A percentile compares a stretch with the other conserved stretches of the same genome.
Evolutionary conservation across 23 tunicate species (phyloP).

Genomic region (Phallusia fumigata): DNA sequence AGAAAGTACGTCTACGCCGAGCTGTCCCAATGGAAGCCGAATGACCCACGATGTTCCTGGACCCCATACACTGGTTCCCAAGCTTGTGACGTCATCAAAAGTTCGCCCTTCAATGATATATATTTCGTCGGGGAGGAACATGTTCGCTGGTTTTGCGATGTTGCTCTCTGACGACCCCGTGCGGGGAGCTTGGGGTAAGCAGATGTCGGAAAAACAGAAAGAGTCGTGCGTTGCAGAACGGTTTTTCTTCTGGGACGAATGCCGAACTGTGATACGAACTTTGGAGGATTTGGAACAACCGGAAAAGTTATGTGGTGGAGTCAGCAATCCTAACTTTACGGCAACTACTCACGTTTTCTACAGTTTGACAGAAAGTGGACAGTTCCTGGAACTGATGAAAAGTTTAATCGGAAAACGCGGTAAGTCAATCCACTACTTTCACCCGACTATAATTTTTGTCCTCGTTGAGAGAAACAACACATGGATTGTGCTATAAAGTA

Average conservation of each 20-base stretch:
- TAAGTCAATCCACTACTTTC: background rate
- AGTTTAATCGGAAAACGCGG: background rate
- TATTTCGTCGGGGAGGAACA: constrained; percentile 69
- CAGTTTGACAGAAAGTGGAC: background rate
- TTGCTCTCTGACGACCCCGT: constrained; percentile 22
- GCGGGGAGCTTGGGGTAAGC: constrained; percentile 29
- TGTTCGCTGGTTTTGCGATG: constrained; percentile 40
- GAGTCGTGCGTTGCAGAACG: constrained; percentile 10
- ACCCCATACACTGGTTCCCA: background rate
- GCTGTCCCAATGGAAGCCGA: constrained; percentile 19
- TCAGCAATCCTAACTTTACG: constrained; percentile 12
- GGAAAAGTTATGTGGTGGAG: constrained; percentile 33
- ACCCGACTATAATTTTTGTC: no score
- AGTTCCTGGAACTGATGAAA: background rate
- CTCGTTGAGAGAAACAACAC: no score
- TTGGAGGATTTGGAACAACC: background rate
- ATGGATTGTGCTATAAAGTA: no score
- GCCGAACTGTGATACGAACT: background rate
- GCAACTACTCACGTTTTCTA: constrained; percentile 11
- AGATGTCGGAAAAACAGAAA: constrained; percentile 23
- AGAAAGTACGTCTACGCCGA: constrained; percentile 35
- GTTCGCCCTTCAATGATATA: constrained; percentile 4
- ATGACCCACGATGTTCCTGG: constrained; percentile 14
- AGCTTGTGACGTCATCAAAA: constrained; percentile 32
- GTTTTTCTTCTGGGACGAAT: constrained; percentile 30